Base-by-base conservation (phyloP, 2,797 vertebrate genomes). In the Amazonetta brasiliensis region DNA sequence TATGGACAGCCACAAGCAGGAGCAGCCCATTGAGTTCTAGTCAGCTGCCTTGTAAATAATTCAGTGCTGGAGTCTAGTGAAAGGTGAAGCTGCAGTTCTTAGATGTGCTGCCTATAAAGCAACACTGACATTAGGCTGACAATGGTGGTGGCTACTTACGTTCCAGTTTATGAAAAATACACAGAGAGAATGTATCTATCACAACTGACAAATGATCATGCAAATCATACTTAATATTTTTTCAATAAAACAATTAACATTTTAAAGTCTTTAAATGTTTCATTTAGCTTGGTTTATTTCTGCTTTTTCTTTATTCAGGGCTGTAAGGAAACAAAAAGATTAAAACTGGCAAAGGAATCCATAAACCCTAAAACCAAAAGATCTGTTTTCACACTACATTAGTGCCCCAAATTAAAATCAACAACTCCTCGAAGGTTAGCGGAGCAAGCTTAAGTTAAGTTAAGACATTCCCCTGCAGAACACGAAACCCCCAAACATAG, bases 71-170 rank as follows among this genome's bases (percentile, higher is more conserved):
- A 95, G 67, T 33, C 79, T 92, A 69, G 50, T 94, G 90, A 92
- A 95, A 97, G 79, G 43, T 91, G 84, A 95, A 95, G 76, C 92
- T 89, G 60, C 83, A 69, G 48, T 78, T 56, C 77, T 84, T 87
- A 78, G 12, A 48, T 68, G 26, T 63, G 37, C 63, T 67, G 76
- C 60, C 68, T 86, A 72, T 48, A 80, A 74, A 91, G 84, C 60
- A 95, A 76, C 31, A 31, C 66, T 30, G 55, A 28, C 74, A 84
- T 66, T 68, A 37, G 44, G 58, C 72, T 81, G 64, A 95, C 88
- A 75, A 83, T 33, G 64, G 43, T 26, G 33, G 52, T 66, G 52
- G 66, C 78, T 89, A 62, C 89, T 86, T 88, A 69, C 41, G n/a
- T 90, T 87, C 80, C 84, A 91, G 23, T 76, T 87, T 77, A 71